Base-by-base conservation (phyloP, 2,888 invertebrate species). In the Elgonia sp. region DNA sequence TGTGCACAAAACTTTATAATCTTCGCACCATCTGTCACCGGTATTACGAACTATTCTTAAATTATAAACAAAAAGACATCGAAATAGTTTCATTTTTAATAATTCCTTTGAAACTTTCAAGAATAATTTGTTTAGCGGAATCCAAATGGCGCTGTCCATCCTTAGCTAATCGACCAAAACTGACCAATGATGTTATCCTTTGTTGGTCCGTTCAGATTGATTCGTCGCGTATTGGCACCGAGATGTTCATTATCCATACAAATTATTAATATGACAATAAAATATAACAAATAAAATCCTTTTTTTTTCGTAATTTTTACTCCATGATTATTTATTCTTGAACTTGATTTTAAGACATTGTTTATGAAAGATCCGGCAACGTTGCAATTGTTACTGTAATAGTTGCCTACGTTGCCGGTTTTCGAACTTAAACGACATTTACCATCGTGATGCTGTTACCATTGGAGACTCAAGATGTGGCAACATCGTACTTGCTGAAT, bases 191-290 rank as follows among this genome's bases (percentile, higher is more conserved):
- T 40, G 67, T 69, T 29, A 79, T 50, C 14, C 4, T 46, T 16
- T 20, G 42, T 29, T 46, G 39, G 63, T 50, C 42, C 18, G 37
- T 73, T 62, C 40, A 12, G 67, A 83, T 83, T 65, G 40, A 75
- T 67, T 75, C 60, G 67, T 75, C 60, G 75, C 72, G 46, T 70
- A 77, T 84, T 84, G 84, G 84, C 84, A 84, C 84, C 84, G 29
- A 77, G 62, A 84, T 70, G 77, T 72, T 84, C 72, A 79, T 79
- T 72, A 72, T 62, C 62, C 40, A 14, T 77, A 69, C 69, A 69
- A 84, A 84, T 84, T 70, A 84, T 20, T 70, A 3, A 70, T 84
- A 84, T n/a, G n/a, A 69, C 55, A 46, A 72, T 72, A 72, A 75
- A 84, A 14, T 63, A 84, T 84, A 79, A 63, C 63, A 77, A 84